These are phyloP conservation scores for Phaethornis superciliosus DNA, from an alignment of 2,113 vertebrate genomes.

Conservation along the genomic window DNA sequence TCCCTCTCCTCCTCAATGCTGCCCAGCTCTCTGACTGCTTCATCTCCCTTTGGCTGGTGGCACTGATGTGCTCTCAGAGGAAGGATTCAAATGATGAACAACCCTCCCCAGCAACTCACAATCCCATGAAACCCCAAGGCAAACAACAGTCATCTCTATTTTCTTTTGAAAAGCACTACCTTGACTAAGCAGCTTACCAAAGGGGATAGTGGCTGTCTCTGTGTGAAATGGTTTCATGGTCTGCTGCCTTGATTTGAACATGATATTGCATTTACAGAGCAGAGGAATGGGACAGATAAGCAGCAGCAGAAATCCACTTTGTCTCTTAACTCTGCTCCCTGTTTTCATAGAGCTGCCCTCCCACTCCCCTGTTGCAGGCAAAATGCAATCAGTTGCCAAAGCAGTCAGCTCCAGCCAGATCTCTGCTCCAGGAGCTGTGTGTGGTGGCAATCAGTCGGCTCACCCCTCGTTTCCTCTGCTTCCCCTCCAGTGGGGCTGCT, in stretches of 20 bases:
- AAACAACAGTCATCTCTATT: conserved; percentile 58
- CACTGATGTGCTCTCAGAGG: not conserved
- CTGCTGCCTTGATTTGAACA: conserved; percentile 37
- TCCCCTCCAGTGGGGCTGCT: not conserved
- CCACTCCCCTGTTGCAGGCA: not conserved
- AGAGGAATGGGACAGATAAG: not conserved
- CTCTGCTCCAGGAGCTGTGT: not conserved
- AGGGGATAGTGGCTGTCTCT: not conserved
- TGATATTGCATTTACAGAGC: not conserved
- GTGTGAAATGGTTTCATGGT: not conserved
- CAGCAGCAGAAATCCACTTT: not conserved
- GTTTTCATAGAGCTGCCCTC: not conserved
- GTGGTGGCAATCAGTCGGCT: not conserved
- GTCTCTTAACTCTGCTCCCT: not conserved
- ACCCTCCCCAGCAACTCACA: not conserved
- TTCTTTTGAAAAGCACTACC: conserved; percentile 44
- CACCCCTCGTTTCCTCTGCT: not conserved
- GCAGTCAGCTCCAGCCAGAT: not conserved
- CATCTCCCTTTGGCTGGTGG: conserved; percentile 11
- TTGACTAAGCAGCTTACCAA: conserved; percentile 56
- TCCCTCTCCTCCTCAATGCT: not conserved
- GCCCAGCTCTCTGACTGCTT: not conserved
- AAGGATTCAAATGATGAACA: not conserved
- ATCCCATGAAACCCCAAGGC: conserved; percentile 24
- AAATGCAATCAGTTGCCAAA: not conserved